Base-by-base conservation (phyloP, 2,113 vertebrate genomes). In the Perccottus glenii region DNA sequence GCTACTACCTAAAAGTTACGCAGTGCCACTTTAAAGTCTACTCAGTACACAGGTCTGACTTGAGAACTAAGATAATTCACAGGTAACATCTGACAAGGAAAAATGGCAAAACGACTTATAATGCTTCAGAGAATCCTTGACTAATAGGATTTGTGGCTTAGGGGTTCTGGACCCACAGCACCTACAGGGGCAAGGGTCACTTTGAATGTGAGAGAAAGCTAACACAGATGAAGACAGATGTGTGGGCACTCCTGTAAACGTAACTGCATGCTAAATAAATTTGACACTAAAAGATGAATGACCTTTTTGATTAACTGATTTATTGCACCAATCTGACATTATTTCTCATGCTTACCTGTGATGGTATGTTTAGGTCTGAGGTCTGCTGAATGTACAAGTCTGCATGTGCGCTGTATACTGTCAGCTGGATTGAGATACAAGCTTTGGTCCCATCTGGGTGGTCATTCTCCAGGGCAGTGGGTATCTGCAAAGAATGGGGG, bases 101-200 rank as follows among this genome's bases (percentile, higher is more conserved):
- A 85, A 49, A 70, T 78, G 70, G 78, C 72, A 78, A 82, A 86
- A 90, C 59, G 64, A 82, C 85, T 89, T 85, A 72, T 85, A 92
- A 89, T 91, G 88, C 88, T 84, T 83, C 85, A 88, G 70, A 85
- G 87, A 87, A 90, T 87, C 87, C 89, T 70, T 72, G 64, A 88
- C 91, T 93, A 93, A 93, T 91, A 83, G 91, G 92, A 92, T 93
- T 92, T 92, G 70, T 79, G 81, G 85, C 85, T 92, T 92, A 91
- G 65, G 75, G 71, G 76, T 83, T 92, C 75, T 87, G 81, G 84
- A 90, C 85, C 87, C 82, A 88, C 80, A 90, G 87, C 87, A 91
- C 83, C 81, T 87, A 77, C 55, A 90, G 84, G 85, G 89, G 82
- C 78, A 81, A 82, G 88, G 87, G 88, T 91, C 85, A 90, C 35